Conservation (phyloP, 92 coral and sea anemone species). For the Epizoanthus fatuus region DNA sequence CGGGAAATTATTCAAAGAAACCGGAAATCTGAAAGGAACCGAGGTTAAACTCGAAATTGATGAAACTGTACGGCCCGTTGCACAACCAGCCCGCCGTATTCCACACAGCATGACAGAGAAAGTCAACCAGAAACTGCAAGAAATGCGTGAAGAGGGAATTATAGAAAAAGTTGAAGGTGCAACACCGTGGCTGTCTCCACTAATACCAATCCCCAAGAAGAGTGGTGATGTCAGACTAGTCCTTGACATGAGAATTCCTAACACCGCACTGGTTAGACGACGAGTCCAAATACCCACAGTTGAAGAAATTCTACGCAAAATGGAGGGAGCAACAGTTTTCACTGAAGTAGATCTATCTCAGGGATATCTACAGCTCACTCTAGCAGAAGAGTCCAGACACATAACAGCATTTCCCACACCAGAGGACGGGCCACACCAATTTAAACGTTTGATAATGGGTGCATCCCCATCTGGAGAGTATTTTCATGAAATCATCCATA, state of each 20-base stretch:
- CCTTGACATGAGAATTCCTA: slow-evolving; percentile 64
- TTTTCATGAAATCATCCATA: slow-evolving; percentile 62
- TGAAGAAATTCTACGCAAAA: slow-evolving; percentile 62
- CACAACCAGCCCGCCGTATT: slow-evolving; percentile 47
- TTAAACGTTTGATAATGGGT: slow-evolving; percentile 43
- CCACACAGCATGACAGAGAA: slow-evolving; percentile 58
- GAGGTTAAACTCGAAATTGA: slow-evolving; percentile 65
- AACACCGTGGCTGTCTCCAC: slow-evolving; percentile 61
- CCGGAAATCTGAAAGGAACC: slow-evolving; percentile 53
- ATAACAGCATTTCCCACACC: slow-evolving; percentile 51
- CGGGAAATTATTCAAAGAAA: slow-evolving; percentile 48
- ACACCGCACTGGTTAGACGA: slow-evolving; percentile 48
- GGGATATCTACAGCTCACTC: slow-evolving; percentile 51
- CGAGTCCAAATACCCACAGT: slow-evolving; percentile 69
- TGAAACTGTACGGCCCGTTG: slow-evolving; percentile 44
- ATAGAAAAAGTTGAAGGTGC: slow-evolving; percentile 56
- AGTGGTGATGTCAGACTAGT: slow-evolving; percentile 59
- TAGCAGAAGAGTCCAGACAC: slow-evolving; percentile 65
- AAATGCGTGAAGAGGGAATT: slow-evolving; percentile 56
- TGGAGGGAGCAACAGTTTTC: slow-evolving; percentile 57
- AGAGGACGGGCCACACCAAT: slow-evolving; percentile 49
- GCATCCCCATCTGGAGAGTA: slow-evolving; percentile 65
- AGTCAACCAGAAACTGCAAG: slow-evolving; percentile 54
- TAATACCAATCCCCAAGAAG: slow-evolving; percentile 60
- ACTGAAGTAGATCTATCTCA: slow-evolving; percentile 65